These are phyloP conservation scores for Corythaixoides concolor DNA, from an alignment of 2,113 vertebrate species.

Conservation along the genomic window DNA sequence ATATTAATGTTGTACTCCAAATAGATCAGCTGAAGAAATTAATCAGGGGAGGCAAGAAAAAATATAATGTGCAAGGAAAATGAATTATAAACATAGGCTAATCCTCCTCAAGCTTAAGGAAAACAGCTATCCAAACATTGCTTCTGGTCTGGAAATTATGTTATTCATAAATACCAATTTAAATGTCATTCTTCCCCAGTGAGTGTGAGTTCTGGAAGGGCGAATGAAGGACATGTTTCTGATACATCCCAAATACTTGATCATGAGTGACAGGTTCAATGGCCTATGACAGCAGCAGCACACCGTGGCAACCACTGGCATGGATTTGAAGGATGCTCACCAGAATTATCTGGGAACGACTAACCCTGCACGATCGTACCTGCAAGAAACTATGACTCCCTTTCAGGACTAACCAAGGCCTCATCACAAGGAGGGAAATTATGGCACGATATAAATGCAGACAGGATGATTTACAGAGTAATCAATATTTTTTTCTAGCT, in stretches of 20 bases:
- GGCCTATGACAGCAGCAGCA: not conserved
- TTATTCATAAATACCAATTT: not conserved
- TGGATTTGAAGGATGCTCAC: not conserved
- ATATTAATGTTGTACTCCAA: not conserved
- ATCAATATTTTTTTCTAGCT: not conserved
- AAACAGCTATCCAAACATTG: not conserved
- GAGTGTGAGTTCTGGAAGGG: not conserved
- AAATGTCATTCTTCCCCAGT: not conserved
- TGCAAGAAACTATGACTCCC: not conserved
- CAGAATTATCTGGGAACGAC: not conserved
- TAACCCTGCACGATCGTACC: not conserved
- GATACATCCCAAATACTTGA: not conserved
- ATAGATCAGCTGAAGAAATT: not conserved
- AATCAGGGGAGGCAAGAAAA: not conserved
- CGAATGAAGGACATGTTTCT: not conserved
- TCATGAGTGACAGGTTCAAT: not conserved
- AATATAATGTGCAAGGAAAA: not conserved
- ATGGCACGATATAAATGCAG: not conserved
- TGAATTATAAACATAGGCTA: not conserved
- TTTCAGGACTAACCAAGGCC: not conserved
- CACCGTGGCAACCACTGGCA: fast-evolving
- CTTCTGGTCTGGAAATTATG: not conserved
- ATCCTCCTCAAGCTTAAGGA: not conserved
- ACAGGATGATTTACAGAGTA: not conserved
- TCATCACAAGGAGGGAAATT: not conserved